Base-by-base conservation (phyloP, 2,888 invertebrate genomes). In the Tenthredo mesomela region DNA sequence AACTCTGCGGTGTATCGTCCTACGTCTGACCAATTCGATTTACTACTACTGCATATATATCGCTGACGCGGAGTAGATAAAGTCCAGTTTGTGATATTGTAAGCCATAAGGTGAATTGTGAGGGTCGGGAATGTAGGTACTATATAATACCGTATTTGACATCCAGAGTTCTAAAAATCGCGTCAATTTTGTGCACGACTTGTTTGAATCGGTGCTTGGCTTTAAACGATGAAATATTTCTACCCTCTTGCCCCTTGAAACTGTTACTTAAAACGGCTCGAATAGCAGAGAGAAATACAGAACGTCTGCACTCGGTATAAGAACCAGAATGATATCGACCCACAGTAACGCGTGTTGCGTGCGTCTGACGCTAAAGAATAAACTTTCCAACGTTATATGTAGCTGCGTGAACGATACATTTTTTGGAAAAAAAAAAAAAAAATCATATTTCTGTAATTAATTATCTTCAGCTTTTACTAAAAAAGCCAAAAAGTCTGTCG, bases 181-280 rank as follows among this genome's bases (percentile, higher is more conserved):
- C 33, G 70, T 37, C 37, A 33, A 70, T 70, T 70, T 70, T 70
- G n/a, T 37, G n/a, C 33, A 70, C 70, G 70, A 37, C 37, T 70
- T 9, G 70, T 70, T 37, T 25, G 70, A 70, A 70, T 70, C 70
- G 33, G 70, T 70, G 37, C 37, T 70, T 40, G 37, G 70, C 18
- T n/a, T 33, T 70, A 37, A 70, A 37, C 70, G 70, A 70, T 18
- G 37, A 70, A 37, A 70, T 70, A 70, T 70, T 29, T 37, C 61
- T 54, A 54, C 54, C 54, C 54, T 54, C 54, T 54, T n/a, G 1
- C 29, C 15, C 67, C 15, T 6, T 25, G 67, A 67, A 67, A 67
- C 29, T 29, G 67, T 25, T 67, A 67, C 67, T 33, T 67, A 67
- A 67, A 67, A 33, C 33, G 29, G 15, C 29, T 33, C 15, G 18